Evolutionary conservation across 2,797 vertebrate genomes (phyloP), one percentile per base, ranked within the genome.

Genomic region (Apodemus agrarius): DNA sequence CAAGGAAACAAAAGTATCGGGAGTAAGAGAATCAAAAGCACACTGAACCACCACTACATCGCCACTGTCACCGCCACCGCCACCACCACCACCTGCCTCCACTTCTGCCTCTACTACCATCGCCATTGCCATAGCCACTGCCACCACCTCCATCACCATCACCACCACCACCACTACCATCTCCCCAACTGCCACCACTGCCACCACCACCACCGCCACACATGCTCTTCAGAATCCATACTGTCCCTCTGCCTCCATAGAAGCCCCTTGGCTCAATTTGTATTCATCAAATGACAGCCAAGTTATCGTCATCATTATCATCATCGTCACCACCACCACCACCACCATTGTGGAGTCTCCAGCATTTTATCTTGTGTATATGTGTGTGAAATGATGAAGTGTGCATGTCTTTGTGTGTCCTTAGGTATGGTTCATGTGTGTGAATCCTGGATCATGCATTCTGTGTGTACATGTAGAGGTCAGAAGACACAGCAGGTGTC

Each of bases 1-100:
- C 67, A 97, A 90, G 81, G 69, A 74, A 94, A 91, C 10, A 11
- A 93, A 78, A 78, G 43, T 24, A 81, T 59, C 67, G 31, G 24
- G 54, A 91, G 19, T 26, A 57, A 91, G 19, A 79, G 19, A 76
- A 72, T 74, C 75, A 78, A 94, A 87, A 83, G n/a, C 24, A 75
- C 17, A 87, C 22, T 46, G 72, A 69, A 84, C 13, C 21, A 29
- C 24, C 22, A 46, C 37, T 40, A 24, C 17, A 72, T 9, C 69
- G 13, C 37, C 57, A 49, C 49, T 49, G 49, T 49, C 67, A n/a
- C 67, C 5, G 1, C 16, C 31, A 17, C 34, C 3, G 49, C 49
- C 49, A 11, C 49, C 49, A 49, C 10, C 46, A 9, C 46, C 46
- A 49, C 46, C n/a, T n/a, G 5, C 31, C 65, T 19, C 34, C 69